Conservation (phyloP, 2,113 vertebrate genomes). For the Toxostoma redivivum region DNA sequence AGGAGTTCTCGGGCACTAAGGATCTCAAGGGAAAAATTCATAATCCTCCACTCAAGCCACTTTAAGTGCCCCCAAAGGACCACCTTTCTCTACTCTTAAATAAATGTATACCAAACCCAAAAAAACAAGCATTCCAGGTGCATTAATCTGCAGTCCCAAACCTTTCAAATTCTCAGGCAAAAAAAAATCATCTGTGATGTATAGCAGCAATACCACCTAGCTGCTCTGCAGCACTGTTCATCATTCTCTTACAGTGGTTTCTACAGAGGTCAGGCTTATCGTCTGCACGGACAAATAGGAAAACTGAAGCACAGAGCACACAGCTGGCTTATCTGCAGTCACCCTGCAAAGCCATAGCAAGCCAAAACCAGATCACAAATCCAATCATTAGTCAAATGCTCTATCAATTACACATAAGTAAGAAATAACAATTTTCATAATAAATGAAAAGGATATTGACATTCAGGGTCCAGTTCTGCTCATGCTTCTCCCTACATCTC, state of each 20-base stretch:
- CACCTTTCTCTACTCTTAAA: background rate
- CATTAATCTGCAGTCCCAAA: background rate
- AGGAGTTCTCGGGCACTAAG: background rate
- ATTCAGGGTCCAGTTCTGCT: background rate
- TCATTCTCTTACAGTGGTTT: background rate
- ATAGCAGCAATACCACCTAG: background rate
- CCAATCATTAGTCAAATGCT: background rate
- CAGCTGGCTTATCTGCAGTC: background rate
- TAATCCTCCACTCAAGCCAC: background rate
- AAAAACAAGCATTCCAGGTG: background rate
- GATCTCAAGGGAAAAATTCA: background rate
- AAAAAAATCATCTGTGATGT: background rate
- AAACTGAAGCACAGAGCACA: background rate
- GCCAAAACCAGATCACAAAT: background rate
- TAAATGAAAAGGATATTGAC: background rate
- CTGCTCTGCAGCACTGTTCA: background rate
- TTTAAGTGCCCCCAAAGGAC: background rate
- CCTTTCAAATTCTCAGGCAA: background rate
- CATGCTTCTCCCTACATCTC: background rate
- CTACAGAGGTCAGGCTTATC: background rate
- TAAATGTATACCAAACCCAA: background rate
- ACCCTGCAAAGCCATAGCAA: background rate
- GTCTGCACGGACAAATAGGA: background rate
- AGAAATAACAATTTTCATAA: background rate
- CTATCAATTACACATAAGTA: background rate